Evolutionary conservation across 2,113 vertebrate species (phyloP).

Genomic region (Prunella fulvescens): DNA sequence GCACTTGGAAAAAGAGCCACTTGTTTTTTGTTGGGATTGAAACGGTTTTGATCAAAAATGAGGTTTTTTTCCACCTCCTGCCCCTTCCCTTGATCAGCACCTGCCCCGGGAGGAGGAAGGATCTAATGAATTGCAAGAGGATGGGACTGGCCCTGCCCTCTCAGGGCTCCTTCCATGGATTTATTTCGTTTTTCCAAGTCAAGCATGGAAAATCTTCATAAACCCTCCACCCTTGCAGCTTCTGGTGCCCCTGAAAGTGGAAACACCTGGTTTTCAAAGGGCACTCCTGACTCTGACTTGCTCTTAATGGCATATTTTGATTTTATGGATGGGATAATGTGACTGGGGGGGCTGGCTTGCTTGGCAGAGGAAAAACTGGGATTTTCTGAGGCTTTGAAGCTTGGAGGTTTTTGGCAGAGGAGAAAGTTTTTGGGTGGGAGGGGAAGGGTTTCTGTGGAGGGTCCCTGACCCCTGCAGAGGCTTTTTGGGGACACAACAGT

Average conservation of each 20-base stretch:
- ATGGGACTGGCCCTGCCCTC: neutral
- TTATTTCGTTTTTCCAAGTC: neutral
- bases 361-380: neutral
- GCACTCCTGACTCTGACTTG: neutral
- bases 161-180: neutral
- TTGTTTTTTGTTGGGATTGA: neutral
- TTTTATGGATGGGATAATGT: neutral
- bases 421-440: neutral
- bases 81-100: neutral
- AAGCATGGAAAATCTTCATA: conserved; percentile 41
- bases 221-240: neutral
- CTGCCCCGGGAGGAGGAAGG: neutral
- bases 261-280: conserved; percentile 62
- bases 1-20: neutral
- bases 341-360: neutral
- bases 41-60: neutral
- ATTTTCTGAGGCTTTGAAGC: neutral
- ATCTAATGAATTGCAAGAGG: conserved; percentile 13
- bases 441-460: neutral
- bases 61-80: neutral
- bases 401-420: neutral
- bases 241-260: conserved; percentile 6
- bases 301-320: conserved; percentile 3
- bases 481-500: fast-evolving
- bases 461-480: neutral